These are phyloP conservation scores for Lithobates pipiens DNA, from an alignment of 2,797 vertebrate species.

Conservation along the genomic window DNA sequence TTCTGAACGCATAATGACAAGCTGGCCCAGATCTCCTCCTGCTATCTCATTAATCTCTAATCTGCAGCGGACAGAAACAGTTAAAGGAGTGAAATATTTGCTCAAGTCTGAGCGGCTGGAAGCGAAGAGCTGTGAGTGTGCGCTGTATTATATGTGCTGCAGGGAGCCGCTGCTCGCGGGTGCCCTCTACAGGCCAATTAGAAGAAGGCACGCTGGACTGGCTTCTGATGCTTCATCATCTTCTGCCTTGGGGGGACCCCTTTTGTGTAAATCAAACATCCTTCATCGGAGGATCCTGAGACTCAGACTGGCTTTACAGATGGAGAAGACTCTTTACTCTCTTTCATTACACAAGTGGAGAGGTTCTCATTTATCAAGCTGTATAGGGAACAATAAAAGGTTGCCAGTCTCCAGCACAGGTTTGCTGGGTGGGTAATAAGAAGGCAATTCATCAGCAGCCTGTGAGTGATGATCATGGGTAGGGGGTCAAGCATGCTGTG, in stretches of 20 bases:
- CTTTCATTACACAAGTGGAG: constrained; percentile 38
- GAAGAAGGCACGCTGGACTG: neutral
- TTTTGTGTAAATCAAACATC: constrained; percentile 26
- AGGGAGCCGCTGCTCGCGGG: constrained; percentile 14
- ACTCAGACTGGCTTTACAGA: neutral
- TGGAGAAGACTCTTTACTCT: constrained; percentile 7
- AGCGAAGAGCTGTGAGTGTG: constrained; percentile 15
- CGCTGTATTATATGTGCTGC: constrained; percentile 40
- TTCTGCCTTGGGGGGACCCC: neutral
- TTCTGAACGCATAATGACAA: constrained; percentile 43
- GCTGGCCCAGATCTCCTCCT: constrained; percentile 25
- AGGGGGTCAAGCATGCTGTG: neutral
- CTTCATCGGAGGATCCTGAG: neutral
- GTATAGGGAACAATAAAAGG: constrained; percentile 12
- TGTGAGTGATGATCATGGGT: constrained; percentile 22
- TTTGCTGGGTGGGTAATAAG: constrained; percentile 22
- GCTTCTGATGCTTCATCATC: neutral
- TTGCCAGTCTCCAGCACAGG: neutral
- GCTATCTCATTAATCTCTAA: constrained; percentile 47
- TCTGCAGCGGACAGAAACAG: constrained; percentile 32
- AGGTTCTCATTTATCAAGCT: constrained; percentile 37
- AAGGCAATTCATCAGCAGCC: constrained; percentile 9
- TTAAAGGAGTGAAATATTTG: constrained; percentile 36
- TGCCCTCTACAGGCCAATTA: constrained; percentile 35
- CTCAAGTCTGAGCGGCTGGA: constrained; percentile 19